Base-by-base conservation (phyloP, 2,888 invertebrate genomes). In the Rotaria magnacalcarata region DNA sequence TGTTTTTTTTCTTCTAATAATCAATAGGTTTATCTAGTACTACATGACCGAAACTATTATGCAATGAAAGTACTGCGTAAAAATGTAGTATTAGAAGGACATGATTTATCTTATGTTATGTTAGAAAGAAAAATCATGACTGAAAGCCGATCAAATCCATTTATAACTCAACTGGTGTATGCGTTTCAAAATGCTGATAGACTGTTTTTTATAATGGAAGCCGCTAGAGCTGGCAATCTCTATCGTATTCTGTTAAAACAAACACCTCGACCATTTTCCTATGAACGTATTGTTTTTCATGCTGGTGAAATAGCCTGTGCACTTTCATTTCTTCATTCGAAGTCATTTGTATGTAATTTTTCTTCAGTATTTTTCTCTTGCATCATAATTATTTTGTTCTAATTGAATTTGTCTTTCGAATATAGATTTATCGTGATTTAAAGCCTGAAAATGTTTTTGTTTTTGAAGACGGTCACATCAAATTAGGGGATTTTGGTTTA, bases 161-260 rank as follows among this genome's bases (percentile, higher is more conserved):
- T 93, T 90, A 91, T 93, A 10, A 93, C 93, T 41, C 92, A 92
- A 10, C 91, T 93, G 2, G 92, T 93, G 89, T 93, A 92, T 90
- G 92, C 93, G 85, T 93, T 93, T 90, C 93, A 93, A 89, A 93
- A 93, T 0, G 90, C 91, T 56, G 93, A 93, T 88, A 93, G 93
- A 89, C 91, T 93, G 41, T 93, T 93, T 89, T 93, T 93, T 89
- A 93, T 93, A 6, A 89, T 93, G 85, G 93, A 93, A 89, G 93
- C 93, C 89, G 91, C 93, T 87, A 93, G 93, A 89, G 93, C 93
- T 8, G 93, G 93, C 88, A 93, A 93, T 92, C 93, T 93, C 88
- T 89, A 89, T 86, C 21, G 80, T 24, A 41, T 84, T 8, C 34
- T 67, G n/a, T 58, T 84, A 16, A 52, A 27, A 50, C 52, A 52